Evolutionary conservation across 2,888 invertebrate genomes (phyloP).

Genomic region (Diploptera punctata): DNA sequence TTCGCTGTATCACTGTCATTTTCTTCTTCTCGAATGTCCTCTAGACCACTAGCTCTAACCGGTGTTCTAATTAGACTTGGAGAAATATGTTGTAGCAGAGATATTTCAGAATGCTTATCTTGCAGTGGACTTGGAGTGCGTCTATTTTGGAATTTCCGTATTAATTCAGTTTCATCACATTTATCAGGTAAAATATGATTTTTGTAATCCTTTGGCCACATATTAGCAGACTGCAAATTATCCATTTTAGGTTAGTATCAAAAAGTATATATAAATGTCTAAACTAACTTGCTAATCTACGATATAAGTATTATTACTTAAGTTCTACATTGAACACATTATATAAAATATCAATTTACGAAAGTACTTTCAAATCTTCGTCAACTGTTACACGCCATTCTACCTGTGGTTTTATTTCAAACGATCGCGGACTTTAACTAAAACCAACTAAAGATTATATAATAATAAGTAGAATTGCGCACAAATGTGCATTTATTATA

Average conservation of each 20-base stretch:
- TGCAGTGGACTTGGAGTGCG: background rate
- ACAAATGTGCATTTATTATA: too few relatives aligned
- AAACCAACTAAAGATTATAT: too few relatives aligned
- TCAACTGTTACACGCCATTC: conserved; percentile 1
- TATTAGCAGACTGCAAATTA: background rate
- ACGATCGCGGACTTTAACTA: conserved; percentile 8
- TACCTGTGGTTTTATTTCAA: background rate
- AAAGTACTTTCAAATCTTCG: background rate
- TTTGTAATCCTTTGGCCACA: background rate
- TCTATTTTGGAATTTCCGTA: too few relatives aligned
- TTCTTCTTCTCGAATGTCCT: conserved; percentile 20
- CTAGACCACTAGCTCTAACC: background rate
- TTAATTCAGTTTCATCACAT: background rate
- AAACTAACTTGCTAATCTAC: too few relatives aligned
- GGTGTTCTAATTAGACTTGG: background rate
- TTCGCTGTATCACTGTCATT: background rate
- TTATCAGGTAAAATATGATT: background rate
- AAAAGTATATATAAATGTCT: too few relatives aligned
- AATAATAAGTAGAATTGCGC: too few relatives aligned
- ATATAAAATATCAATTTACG: too few relatives aligned
- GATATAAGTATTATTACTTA: too few relatives aligned
- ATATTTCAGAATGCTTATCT: background rate
- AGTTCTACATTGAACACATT: background rate
- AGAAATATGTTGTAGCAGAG: background rate
- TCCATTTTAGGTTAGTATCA: too few relatives aligned